Evolutionary conservation across 2,888 invertebrate genomes (phyloP).

Genomic region (Gastrophysa polygoni): DNA sequence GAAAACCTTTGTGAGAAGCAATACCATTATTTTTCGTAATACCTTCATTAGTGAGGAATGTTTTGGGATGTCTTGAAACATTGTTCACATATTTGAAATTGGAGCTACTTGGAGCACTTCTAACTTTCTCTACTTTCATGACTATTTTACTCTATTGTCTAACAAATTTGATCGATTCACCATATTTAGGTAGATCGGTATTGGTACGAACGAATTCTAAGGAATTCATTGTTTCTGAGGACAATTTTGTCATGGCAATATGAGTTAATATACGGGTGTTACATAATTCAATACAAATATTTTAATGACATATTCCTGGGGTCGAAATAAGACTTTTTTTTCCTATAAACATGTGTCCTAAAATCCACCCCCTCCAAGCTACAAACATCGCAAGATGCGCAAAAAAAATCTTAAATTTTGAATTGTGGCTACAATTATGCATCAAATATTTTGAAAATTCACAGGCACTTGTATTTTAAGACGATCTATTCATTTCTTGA

Average conservation of each 20-base stretch:
- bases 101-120: not conserved
- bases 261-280: not conserved
- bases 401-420: too few species aligned
- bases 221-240: not conserved
- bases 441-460: too few species aligned
- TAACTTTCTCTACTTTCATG: not conserved
- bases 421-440: too few species aligned
- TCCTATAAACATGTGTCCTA: too few species aligned
- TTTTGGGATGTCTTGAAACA: not conserved
- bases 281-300: too few species aligned
- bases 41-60: not conserved
- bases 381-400: too few species aligned
- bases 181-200: not conserved
- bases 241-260: not conserved
- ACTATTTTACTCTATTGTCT: not conserved
- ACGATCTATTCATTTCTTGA: too few species aligned
- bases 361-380: too few species aligned
- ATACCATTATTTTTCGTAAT: slow-evolving; percentile 9
- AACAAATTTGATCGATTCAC: not conserved
- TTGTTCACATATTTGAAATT: too few species aligned
- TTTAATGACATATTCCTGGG: too few species aligned
- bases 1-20: not conserved
- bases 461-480: too few species aligned
- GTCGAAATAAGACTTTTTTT: too few species aligned
- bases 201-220: not conserved